Base-by-base conservation (phyloP, 2,113 vertebrate species). In the Pipra filicauda region DNA sequence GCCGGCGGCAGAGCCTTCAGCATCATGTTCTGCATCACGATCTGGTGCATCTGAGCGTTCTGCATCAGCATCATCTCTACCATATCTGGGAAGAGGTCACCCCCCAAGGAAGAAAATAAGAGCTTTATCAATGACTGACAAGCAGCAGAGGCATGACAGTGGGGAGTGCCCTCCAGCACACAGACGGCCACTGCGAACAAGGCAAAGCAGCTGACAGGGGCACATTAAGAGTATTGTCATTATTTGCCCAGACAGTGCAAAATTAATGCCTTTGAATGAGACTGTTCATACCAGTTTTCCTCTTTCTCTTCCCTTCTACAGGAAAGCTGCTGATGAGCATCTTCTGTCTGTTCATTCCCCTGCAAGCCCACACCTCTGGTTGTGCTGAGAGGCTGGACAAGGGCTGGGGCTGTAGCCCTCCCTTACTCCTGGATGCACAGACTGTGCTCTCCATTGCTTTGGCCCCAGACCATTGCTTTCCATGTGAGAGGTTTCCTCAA, bases 11-110 rank as follows among this genome's bases (percentile, higher is more conserved):
- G 87, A 74, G 98, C 98, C 91, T 98, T 98, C 91, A 99, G 96
- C 98, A 99, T 98, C 98, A 99, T 98, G 89, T 98, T 99, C 87
- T 99, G 98, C 98, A 99, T 98, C 71, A 99, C 96, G 77, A 99
- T 98, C 98, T 99, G 99, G 95, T 99, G 98, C 98, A 98, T 98
- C 96, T 99, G 99, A 2, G 98, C 98, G 0, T 98, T 99, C 98
- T 99, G 98, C 98, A 99, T 98, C 51, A 99, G 95, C 98, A 99
- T 98, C 98, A 99, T 95, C 94, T 99, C 99, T 28, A 99, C 98
- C 98, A 99, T 98, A 57, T 98, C 99, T 99, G 85, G 4, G 69
- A 70, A 85, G 73, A 66, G 27, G 69, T 39, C 28, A 80, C 10
- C 16, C 46, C 15, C 9, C 59, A 24, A 46, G 52, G 62, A 59